Conservation (phyloP, 2,113 vertebrate genomes). For the Carassius carassius region DNA sequence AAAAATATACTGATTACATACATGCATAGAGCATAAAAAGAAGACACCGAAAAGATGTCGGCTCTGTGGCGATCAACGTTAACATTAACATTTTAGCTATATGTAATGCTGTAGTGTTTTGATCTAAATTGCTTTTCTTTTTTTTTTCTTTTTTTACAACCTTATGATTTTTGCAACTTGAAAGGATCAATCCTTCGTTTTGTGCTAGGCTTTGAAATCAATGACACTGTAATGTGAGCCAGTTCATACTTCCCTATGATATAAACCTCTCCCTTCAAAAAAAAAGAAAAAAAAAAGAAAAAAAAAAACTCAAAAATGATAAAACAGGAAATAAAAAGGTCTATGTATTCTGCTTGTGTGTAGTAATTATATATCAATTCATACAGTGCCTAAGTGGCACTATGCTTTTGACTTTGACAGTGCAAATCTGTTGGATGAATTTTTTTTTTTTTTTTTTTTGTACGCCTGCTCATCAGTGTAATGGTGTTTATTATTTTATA, state of each 20-base stretch:
- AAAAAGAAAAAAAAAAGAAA: conserved; percentile 20
- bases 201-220: conserved; percentile 72
- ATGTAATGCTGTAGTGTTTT: conserved; percentile 79
- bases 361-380: conserved; percentile 76
- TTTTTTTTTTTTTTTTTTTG: conserved; percentile 65
- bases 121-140: conserved; percentile 64
- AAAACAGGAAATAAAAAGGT: conserved; percentile 54
- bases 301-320: conserved; percentile 62
- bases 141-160: conserved; percentile 38
- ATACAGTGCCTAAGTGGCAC: conserved; percentile 65
- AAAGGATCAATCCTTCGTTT: conserved; percentile 60
- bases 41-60: conserved; percentile 62
- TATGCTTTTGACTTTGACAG: conserved; percentile 68
- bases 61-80: conserved; percentile 66
- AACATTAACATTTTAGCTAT: conserved; percentile 71
- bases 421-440: conserved; percentile 72
- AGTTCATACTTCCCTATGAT: conserved; percentile 66
- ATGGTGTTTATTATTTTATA: conserved; percentile 71
- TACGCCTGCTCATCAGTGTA: conserved; percentile 80
- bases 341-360: conserved; percentile 81
- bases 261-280: conserved; percentile 61
- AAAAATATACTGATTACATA: conserved; percentile 48
- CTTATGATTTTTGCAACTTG: conserved; percentile 63
- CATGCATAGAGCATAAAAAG: conserved; percentile 52
- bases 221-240: conserved; percentile 71